Conservation (phyloP, 2,113 vertebrate species). For the Tragulus kanchil region DNA sequence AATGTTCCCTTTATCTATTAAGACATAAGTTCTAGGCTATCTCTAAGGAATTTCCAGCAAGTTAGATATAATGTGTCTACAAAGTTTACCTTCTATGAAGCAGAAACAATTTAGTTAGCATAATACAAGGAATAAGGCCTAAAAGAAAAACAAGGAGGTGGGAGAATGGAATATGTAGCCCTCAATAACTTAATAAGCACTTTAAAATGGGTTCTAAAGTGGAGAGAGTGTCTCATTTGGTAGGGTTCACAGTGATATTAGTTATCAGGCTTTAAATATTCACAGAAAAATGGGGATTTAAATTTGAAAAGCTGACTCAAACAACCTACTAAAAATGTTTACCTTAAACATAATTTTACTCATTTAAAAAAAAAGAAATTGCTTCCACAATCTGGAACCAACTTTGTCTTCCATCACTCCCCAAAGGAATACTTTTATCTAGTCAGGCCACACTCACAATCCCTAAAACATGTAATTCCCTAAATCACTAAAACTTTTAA, state of each 20-base stretch:
- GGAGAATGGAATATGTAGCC: neutral
- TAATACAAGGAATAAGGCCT: neutral
- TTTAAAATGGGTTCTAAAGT: neutral
- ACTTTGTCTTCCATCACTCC: neutral
- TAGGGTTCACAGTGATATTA: neutral
- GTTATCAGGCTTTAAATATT: constrained; percentile 24
- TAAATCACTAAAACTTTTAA: neutral
- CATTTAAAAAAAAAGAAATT: neutral
- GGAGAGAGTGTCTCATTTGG: neutral
- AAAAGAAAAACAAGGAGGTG: neutral
- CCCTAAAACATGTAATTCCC: neutral
- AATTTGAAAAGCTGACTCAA: neutral
- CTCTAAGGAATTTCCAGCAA: constrained; percentile 26
- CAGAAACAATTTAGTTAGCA: constrained; percentile 9
- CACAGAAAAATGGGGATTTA: constrained; percentile 1
- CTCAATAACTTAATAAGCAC: constrained; percentile 28
- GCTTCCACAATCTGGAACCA: neutral
- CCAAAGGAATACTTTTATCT: neutral
- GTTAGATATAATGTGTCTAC: neutral
- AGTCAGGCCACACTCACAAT: neutral
- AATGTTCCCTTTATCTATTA: neutral
- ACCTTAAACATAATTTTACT: neutral
- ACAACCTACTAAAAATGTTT: neutral
- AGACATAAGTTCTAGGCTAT: neutral
- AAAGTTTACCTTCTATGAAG: constrained; percentile 28